These are phyloP conservation scores for Holocentrus rufus DNA, from an alignment of 2,797 vertebrate genomes.

Conservation along the genomic window DNA sequence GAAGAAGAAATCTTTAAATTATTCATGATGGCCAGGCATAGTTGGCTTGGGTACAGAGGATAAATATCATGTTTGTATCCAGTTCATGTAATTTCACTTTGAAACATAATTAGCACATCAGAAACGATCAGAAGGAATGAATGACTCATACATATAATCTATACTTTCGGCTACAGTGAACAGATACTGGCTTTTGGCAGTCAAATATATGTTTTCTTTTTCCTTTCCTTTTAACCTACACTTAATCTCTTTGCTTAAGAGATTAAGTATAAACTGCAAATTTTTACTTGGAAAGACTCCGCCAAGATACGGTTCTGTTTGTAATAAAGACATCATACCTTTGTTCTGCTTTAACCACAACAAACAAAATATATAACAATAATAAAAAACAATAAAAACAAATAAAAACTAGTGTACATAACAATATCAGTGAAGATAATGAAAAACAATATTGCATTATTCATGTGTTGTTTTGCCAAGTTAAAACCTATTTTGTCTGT, in stretches of 20 bases:
- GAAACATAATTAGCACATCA: neutral
- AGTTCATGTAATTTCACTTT: neutral
- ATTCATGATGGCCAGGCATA: too few relatives aligned
- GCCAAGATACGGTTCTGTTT: conserved; percentile 12
- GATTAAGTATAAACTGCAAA: too few relatives aligned
- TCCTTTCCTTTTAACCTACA: neutral
- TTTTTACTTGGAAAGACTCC: conserved; percentile 2
- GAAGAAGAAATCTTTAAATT: too few relatives aligned
- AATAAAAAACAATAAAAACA: conserved; percentile 19
- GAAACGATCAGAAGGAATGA: neutral
- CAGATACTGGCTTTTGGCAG: neutral
- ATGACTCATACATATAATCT: neutral
- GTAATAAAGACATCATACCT: conserved; percentile 9
- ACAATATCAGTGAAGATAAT: conserved; percentile 33
- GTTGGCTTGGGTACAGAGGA: too few relatives aligned
- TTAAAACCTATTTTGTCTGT: too few relatives aligned
- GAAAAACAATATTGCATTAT: conserved; percentile 32
- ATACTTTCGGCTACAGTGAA: too few relatives aligned
- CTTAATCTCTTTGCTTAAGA: too few relatives aligned
- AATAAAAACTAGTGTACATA: neutral
- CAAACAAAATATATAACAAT: conserved; percentile 17
- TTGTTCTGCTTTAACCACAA: conserved; percentile 11
- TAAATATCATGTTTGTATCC: neutral
- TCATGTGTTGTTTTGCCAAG: neutral
- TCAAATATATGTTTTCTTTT: neutral